These are phyloP conservation scores for Raja brachyura DNA, from an alignment of 2,113 vertebrate species.

Conservation along the genomic window DNA sequence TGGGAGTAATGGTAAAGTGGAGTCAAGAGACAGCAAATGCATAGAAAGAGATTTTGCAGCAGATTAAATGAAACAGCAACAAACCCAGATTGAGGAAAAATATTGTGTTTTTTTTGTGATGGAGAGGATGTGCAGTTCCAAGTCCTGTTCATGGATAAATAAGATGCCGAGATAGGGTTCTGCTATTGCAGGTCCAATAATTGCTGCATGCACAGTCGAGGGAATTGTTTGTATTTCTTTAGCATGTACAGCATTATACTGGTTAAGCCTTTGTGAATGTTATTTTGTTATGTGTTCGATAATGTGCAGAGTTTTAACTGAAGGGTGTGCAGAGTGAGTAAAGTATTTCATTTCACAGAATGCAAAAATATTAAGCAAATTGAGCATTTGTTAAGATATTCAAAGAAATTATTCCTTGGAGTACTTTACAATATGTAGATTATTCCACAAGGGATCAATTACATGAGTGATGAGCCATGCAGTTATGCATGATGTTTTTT, in stretches of 20 bases:
- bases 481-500: slow-evolving; percentile 23
- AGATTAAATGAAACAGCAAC: neutral
- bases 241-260: neutral
- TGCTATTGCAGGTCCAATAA: neutral
- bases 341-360: neutral
- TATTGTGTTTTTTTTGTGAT: neutral
- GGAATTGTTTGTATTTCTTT: neutral
- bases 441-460: slow-evolving; percentile 29
- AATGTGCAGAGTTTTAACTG: neutral
- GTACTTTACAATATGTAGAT: slow-evolving; percentile 16
- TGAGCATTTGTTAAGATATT: neutral
- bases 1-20: neutral
- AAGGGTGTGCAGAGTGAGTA: neutral
- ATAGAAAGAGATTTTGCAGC: neutral
- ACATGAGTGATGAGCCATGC: neutral
- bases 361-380: slow-evolving; percentile 13
- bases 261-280: too few relatives aligned
- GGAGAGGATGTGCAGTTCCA: neutral
- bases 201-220: neutral
- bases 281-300: neutral
- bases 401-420: slow-evolving; percentile 3
- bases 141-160: too few relatives aligned
- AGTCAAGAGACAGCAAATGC: neutral
- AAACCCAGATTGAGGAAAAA: neutral
- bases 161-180: neutral